phyloP scores from a whole-genome alignment of 2,888 invertebrate genomes.

The Tromatobia lineatoria region DNA sequence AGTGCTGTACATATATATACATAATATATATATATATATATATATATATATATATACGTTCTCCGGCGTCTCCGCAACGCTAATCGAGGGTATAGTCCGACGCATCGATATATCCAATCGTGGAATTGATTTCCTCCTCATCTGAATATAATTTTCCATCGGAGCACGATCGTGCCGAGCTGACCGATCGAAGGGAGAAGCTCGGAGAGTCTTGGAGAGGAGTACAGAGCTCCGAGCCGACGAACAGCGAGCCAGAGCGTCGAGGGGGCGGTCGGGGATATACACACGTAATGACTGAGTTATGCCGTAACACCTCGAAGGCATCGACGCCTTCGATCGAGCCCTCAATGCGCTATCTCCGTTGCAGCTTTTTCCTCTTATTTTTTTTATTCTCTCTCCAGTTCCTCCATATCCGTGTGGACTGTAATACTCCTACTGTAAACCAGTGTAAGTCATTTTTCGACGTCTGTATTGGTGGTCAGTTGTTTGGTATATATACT shows the following conservation, averaged over 20 bases:
- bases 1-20: background rate
- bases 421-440: slow-evolving; percentile 69
- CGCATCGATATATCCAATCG: slow-evolving; percentile 75
- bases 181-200: slow-evolving; percentile 58
- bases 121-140: slow-evolving; percentile 84
- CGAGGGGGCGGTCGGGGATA: slow-evolving; percentile 57
- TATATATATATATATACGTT: slow-evolving; percentile 43
- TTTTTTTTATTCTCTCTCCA: background rate
- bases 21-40: background rate
- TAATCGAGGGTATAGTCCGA: slow-evolving; percentile 66
- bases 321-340: slow-evolving; percentile 75
- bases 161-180: slow-evolving; percentile 78
- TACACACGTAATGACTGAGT: slow-evolving; percentile 80
- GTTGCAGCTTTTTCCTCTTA: slow-evolving; percentile 21
- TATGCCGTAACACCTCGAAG: slow-evolving; percentile 83
- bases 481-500: slow-evolving; percentile 23
- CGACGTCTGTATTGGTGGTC: slow-evolving; percentile 15
- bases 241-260: slow-evolving; percentile 29
- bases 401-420: slow-evolving; percentile 37
- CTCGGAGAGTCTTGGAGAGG: slow-evolving; percentile 42
- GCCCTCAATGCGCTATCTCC: slow-evolving; percentile 46
- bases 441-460: slow-evolving; percentile 69
- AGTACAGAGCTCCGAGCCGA: slow-evolving; percentile 49
- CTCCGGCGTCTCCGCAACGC: slow-evolving; percentile 51
- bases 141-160: slow-evolving; percentile 83